Conservation (phyloP, 2,888 invertebrate species). For the Meta bourneti region DNA sequence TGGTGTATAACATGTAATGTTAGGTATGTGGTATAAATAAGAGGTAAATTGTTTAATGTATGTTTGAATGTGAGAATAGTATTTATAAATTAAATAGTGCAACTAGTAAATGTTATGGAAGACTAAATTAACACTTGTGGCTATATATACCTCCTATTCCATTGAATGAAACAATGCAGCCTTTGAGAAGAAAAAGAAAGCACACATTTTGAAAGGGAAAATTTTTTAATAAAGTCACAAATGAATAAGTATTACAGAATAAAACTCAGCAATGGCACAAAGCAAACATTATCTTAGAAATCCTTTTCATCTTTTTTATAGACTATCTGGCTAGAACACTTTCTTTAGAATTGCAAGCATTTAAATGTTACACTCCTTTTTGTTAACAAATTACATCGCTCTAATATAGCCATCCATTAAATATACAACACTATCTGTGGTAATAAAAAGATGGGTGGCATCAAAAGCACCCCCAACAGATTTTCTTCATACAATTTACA, state of each 20-base stretch:
- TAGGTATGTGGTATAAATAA: too few relatives aligned
- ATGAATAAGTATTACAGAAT: neutral
- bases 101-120: too few relatives aligned
- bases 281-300: conserved; percentile 1
- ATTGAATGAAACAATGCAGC: too few relatives aligned
- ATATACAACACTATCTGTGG: conserved; percentile 19
- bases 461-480: conserved; percentile 2
- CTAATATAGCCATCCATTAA: conserved; percentile 1
- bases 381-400: neutral
- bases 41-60: too few relatives aligned
- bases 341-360: conserved; percentile 13
- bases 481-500: conserved; percentile 8
- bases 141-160: too few relatives aligned
- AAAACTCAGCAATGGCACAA: conserved; percentile 1
- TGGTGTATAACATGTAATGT: too few relatives aligned
- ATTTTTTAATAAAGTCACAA: neutral
- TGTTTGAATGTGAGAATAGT: too few relatives aligned
- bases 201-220: neutral
- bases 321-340: neutral
- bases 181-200: neutral
- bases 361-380: neutral
- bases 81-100: too few relatives aligned
- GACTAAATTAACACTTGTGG: too few relatives aligned
- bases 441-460: conserved; percentile 16
- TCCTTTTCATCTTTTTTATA: neutral